phyloP scores from a whole-genome alignment of 2,888 invertebrate species.

The Noctua janthe region DNA sequence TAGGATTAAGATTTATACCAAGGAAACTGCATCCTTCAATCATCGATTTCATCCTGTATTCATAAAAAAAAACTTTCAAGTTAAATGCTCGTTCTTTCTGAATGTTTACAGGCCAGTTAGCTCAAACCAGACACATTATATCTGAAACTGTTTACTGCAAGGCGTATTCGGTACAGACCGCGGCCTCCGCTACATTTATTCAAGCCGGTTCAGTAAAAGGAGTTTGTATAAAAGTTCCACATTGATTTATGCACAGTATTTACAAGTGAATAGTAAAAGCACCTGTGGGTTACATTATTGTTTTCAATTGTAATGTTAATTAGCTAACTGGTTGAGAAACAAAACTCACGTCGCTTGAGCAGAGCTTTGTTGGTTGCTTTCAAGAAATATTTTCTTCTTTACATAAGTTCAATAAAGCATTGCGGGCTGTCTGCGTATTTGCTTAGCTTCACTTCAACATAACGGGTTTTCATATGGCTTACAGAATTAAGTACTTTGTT shows the following conservation, averaged over 20 bases:
- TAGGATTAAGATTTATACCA: not conserved
- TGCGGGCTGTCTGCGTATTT: conserved; percentile 23
- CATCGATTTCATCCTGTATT: not conserved
- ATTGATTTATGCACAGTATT: conserved; percentile 53
- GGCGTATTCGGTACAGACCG: conserved; percentile 27
- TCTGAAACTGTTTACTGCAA: conserved; percentile 25
- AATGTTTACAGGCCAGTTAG: conserved; percentile 9
- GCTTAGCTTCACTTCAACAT: conserved; percentile 36
- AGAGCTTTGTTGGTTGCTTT: conserved; percentile 12
- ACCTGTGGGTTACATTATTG: conserved; percentile 56
- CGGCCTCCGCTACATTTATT: conserved; percentile 29
- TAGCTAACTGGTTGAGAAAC: conserved; percentile 37
- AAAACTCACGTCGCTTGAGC: conserved; percentile 20
- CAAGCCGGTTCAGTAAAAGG: conserved; percentile 33
- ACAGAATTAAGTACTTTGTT: conserved; percentile 35
- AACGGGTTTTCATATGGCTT: conserved; percentile 53
- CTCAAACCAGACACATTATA: conserved; percentile 31
- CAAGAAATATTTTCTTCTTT: conserved; percentile 34
- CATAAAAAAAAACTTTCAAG: conserved; percentile 2
- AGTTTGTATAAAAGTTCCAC: conserved; percentile 45
- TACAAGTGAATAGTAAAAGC: conserved; percentile 58
- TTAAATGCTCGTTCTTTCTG: not conserved
- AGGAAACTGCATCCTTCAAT: not conserved
- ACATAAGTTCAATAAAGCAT: conserved; percentile 30
- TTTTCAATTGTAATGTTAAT: conserved; percentile 64